Evolutionary conservation across 1,140 invertebrate species (phyloP).

Genomic region (Drosophila repleta): DNA sequence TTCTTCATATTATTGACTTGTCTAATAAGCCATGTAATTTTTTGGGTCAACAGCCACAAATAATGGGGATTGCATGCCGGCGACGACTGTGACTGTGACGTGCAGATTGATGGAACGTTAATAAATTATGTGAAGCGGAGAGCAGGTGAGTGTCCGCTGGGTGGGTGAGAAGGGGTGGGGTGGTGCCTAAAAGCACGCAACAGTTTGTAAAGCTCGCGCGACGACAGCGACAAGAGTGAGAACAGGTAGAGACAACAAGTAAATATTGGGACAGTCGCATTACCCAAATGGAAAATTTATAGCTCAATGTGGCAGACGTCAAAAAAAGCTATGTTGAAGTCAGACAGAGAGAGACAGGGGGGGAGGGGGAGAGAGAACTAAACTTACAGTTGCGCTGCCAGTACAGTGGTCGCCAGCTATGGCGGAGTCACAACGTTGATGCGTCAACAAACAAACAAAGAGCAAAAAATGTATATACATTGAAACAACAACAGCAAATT

Average conservation of each 20-base stretch:
- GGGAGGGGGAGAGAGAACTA: neutral
- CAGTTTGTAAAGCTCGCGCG: constrained; percentile 34
- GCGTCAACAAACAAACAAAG: constrained; percentile 51
- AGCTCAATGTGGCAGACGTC: neutral
- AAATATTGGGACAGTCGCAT: constrained; percentile 16
- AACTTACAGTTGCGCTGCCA: neutral
- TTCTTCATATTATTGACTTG: constrained; percentile 41
- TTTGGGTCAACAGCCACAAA: constrained; percentile 60
- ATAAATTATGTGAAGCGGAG: neutral
- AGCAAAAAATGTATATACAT: neutral
- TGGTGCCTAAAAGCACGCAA: constrained; percentile 51
- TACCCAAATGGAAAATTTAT: constrained; percentile 24
- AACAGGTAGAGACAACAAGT: constrained; percentile 17
- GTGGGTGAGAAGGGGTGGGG: constrained; percentile 2
- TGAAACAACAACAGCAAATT: constrained; percentile 36
- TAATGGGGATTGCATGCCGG: constrained; percentile 36
- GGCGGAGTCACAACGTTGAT: constrained; percentile 10
- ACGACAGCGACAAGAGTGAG: neutral
- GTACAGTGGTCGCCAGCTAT: neutral
- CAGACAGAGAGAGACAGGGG: neutral
- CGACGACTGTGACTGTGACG: constrained; percentile 25
- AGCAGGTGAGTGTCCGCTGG: neutral
- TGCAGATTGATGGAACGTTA: constrained; percentile 21
- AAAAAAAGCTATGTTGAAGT: constrained; percentile 3
- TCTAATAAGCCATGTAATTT: constrained; percentile 38